Conservation (phyloP, 2,113 vertebrate genomes). For the Leucoraja erinaceus region DNA sequence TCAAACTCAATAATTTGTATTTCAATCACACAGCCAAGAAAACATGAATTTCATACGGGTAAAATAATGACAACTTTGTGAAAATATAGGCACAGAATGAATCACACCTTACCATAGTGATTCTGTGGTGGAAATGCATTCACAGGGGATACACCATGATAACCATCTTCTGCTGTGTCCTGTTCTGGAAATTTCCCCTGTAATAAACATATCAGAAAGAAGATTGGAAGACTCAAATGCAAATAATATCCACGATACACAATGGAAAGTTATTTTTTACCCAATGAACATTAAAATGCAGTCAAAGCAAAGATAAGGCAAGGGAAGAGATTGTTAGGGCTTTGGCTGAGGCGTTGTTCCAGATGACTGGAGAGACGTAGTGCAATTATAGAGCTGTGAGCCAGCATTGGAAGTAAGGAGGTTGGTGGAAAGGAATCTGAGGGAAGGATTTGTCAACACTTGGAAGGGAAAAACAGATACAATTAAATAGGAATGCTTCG, state of each 20-base stretch:
- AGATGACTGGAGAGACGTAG: too few relatives aligned
- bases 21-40: not conserved
- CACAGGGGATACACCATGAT: constrained; percentile 79
- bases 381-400: too few relatives aligned
- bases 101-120: constrained; percentile 63
- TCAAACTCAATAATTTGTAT: not conserved
- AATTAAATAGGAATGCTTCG: too few relatives aligned
- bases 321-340: not conserved
- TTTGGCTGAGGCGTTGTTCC: too few relatives aligned
- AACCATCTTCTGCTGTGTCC: constrained; percentile 79
- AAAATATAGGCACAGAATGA: not conserved
- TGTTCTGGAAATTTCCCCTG: constrained; percentile 75
- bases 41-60: not conserved
- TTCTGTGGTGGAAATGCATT: constrained; percentile 84
- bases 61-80: not conserved
- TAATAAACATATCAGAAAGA: not conserved
- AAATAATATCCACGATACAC: not conserved
- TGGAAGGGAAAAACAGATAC: not conserved
- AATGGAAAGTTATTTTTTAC: not conserved
- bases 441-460: not conserved
- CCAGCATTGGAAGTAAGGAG: not conserved
- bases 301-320: not conserved
- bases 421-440: not conserved
- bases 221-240: not conserved
- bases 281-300: not conserved